Base-by-base conservation (phyloP, 2,888 invertebrate genomes). In the Cotesia congregata region DNA sequence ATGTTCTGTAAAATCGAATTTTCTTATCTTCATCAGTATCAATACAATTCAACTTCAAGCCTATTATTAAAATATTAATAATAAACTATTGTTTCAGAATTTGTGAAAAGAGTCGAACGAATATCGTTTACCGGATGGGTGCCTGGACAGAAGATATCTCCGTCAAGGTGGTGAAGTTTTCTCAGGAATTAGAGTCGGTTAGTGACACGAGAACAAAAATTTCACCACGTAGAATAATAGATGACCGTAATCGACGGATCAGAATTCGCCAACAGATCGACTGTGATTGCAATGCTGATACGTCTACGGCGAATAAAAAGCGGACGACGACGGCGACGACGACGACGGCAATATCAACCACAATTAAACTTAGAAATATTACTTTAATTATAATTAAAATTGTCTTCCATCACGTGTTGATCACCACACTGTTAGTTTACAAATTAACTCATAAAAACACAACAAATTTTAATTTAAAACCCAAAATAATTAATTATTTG, bases 91-190 rank as follows among this genome's bases (percentile, higher is more conserved):
- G 67, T 73, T 9, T 61, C 41, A 76, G 76, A 62, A 15, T 77
- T 67, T 77, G 74, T 12, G 30, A 20, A 60, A 76, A 20, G 64
- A 88, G 88, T 85, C 83, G 86, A 85, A 84, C 81, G 84, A 85
- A 85, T 78, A 88, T 82, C 85, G 84, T 87, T 86, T 88, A 87
- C 88, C 89, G 89, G 85, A 89, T 89, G 89, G 89, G 89, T 89
- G 88, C 89, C 89, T 88, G 89, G 88, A 87, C 87, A 87, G 83
- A 87, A 83, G 85, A 85, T 85, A 84, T 86, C 85, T 85, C 84
- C 80, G 88, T 80, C 86, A 87, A 85, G 88, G 88, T 84, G 88
- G 88, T 84, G 88, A 88, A 83, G 88, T 85, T 84, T 83, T 83
- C 83, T 83, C 83, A 81, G 81, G 82, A 81, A 80, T 81, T 77